Conservation (phyloP, 1,140 invertebrate genomes). For the Drosophila truncata region DNA sequence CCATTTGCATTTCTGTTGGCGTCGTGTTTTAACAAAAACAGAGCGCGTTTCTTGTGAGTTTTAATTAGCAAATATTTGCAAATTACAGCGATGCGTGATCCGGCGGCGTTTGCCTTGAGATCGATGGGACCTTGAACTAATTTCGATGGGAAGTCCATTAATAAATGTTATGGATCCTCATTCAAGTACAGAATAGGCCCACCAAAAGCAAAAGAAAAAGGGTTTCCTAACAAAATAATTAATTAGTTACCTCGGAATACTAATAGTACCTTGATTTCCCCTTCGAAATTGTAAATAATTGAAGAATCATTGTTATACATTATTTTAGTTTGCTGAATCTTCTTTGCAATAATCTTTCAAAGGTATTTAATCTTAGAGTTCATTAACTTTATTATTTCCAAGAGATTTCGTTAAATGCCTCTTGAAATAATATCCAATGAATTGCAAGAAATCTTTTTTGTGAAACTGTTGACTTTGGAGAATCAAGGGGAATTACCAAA, state of each 20-base stretch:
- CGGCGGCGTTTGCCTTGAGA: slow-evolving; percentile 54
- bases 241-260: neutral
- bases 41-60: slow-evolving; percentile 36
- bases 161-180: slow-evolving; percentile 14
- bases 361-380: neutral
- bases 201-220: neutral
- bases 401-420: neutral
- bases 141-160: slow-evolving; percentile 34
- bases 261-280: neutral
- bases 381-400: slow-evolving; percentile 1
- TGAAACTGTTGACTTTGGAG: neutral
- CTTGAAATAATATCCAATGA: slow-evolving; percentile 3
- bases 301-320: neutral
- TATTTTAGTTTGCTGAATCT: neutral
- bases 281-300: neutral
- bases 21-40: slow-evolving; percentile 20
- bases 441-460: slow-evolving; percentile 3
- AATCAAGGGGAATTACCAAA: slow-evolving; percentile 5
- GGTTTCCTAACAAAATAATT: neutral
- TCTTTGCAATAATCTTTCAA: neutral
- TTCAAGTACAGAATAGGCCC: slow-evolving; percentile 16
- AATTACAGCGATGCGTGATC: slow-evolving; percentile 52
- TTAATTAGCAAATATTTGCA: slow-evolving; percentile 83
- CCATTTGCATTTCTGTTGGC: slow-evolving; percentile 36
- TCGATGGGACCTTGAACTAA: slow-evolving; percentile 64